Evolutionary conservation across 1,140 invertebrate genomes (phyloP).

Genomic region (Brachionus calyciflorus): DNA sequence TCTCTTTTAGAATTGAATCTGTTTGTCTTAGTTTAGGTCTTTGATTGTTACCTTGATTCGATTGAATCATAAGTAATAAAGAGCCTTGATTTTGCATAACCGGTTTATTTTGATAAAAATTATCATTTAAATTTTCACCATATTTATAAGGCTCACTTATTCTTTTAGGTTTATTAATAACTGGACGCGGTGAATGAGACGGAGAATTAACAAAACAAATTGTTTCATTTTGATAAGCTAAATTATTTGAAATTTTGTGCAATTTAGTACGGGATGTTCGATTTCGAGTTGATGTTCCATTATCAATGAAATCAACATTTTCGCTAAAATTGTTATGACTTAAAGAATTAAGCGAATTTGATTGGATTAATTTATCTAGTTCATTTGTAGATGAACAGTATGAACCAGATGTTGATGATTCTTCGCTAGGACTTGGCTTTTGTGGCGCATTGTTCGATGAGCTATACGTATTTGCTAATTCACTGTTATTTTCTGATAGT

Average conservation of each 20-base stretch:
- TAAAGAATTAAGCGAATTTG: background rate
- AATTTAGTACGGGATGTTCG: background rate
- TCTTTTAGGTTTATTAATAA: background rate
- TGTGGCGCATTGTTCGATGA: background rate
- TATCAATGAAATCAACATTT: constrained; percentile 37
- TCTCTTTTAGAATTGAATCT: background rate
- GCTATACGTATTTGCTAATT: background rate
- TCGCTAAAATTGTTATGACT: background rate
- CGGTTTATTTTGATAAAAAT: constrained; percentile 28
- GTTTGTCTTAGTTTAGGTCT: constrained; percentile 22
- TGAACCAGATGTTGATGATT: background rate
- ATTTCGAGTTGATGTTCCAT: background rate
- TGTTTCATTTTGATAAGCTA: constrained; percentile 10
- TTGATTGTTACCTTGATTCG: background rate
- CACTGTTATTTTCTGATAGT: background rate
- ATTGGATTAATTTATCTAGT: background rate
- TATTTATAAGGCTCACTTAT: constrained; percentile 29
- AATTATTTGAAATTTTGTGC: constrained; percentile 15
- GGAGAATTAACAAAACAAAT: constrained; percentile 31
- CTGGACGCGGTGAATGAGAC: background rate
- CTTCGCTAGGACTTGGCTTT: background rate
- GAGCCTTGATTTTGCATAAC: constrained; percentile 20
- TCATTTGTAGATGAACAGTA: background rate
- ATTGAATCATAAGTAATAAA: constrained; percentile 23
- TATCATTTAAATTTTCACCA: constrained; percentile 18